A percentile compares a stretch with the other conserved stretches of the same genome.
phyloP scores from a whole-genome alignment of 2,113 vertebrate species.

The Grammomys surdaster region DNA sequence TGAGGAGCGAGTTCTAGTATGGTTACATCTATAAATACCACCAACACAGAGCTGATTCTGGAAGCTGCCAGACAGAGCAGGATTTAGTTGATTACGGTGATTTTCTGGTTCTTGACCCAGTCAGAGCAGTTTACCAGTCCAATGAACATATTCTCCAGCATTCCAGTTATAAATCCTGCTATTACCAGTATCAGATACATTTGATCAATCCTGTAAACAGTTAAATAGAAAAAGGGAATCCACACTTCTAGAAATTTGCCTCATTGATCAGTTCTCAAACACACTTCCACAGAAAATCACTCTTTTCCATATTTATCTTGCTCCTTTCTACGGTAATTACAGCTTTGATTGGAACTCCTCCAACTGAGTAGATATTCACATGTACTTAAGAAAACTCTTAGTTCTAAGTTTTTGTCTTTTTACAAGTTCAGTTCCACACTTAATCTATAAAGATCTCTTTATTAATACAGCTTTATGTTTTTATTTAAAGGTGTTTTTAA shows the following conservation, averaged over 20 bases:
- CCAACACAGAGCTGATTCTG: background rate
- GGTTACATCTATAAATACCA: background rate
- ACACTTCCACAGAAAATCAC: background rate
- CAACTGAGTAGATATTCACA: background rate
- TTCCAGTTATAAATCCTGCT: background rate
- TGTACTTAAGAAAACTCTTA: background rate
- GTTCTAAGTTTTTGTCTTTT: background rate
- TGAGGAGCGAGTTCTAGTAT: rapidly evolving
- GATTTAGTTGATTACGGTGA: slow-evolving; percentile 36
- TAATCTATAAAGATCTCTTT: background rate
- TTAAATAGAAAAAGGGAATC: background rate
- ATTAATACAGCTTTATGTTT: background rate
- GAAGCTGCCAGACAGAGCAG: slow-evolving; percentile 37
- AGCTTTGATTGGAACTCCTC: background rate
- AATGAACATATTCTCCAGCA: slow-evolving; percentile 59
- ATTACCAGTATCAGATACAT: slow-evolving; percentile 1
- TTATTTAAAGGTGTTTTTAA: slow-evolving; percentile 15
- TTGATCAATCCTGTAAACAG: background rate
- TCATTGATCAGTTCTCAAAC: background rate
- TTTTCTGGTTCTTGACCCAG: slow-evolving; percentile 14
- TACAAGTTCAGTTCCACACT: background rate
- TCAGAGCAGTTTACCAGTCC: slow-evolving; percentile 23
- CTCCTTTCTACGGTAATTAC: background rate
- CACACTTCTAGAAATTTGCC: background rate
- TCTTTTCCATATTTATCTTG: slow-evolving; percentile 30